Evolutionary conservation across 2,113 vertebrate species (phyloP).

Genomic region (Pituophis catenifer): DNA sequence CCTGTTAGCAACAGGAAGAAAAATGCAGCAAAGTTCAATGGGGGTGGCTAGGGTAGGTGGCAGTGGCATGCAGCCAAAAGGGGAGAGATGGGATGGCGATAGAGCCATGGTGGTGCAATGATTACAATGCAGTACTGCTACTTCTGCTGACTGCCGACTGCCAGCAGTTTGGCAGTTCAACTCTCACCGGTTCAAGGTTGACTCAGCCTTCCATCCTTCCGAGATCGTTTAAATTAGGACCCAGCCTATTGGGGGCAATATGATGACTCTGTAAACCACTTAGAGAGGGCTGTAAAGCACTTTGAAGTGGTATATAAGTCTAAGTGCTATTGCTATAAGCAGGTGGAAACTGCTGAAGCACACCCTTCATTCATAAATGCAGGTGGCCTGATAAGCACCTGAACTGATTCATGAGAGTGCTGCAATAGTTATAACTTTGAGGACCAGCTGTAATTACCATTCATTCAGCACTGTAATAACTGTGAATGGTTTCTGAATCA

Average conservation of each 20-base stretch:
- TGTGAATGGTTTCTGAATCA: not conserved
- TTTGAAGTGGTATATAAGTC: too few relatives aligned
- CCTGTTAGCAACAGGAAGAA: not conserved
- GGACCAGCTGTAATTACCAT: not conserved
- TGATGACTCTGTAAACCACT: too few relatives aligned
- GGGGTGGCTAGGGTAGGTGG: not conserved
- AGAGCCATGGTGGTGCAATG: not conserved
- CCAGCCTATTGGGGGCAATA: too few relatives aligned
- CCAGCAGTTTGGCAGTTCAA: too few relatives aligned
- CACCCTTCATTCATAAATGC: not conserved
- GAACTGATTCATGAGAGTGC: not conserved
- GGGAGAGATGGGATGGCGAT: not conserved
- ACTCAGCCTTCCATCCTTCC: too few relatives aligned
- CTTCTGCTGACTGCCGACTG: too few relatives aligned
- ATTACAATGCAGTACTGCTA: too few relatives aligned
- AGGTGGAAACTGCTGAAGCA: not conserved
- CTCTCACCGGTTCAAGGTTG: too few relatives aligned
- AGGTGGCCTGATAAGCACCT: not conserved
- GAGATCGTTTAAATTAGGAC: too few relatives aligned
- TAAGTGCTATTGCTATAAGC: too few relatives aligned
- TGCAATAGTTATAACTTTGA: not conserved
- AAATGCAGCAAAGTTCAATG: not conserved
- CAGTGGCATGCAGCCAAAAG: not conserved
- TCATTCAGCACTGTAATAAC: not conserved
- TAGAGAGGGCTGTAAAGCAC: too few relatives aligned